phyloP scores from a whole-genome alignment of 2,888 invertebrate genomes.

The Melieria crassipennis region DNA sequence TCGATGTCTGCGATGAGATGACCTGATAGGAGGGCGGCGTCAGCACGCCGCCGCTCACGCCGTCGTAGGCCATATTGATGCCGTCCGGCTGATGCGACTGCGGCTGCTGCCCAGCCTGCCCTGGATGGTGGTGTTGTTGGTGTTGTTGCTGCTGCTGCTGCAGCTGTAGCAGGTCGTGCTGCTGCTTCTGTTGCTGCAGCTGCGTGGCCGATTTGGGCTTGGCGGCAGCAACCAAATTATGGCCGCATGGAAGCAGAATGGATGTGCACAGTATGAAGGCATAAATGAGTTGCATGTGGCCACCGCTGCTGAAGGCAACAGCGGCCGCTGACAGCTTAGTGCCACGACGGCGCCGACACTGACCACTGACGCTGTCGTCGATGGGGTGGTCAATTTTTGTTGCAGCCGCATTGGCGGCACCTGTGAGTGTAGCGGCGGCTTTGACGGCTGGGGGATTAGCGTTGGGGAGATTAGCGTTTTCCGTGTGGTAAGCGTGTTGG shows the following conservation, averaged over 20 bases:
- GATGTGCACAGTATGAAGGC: slow-evolving; percentile 44
- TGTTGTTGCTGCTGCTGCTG: slow-evolving; percentile 33
- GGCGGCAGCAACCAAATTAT: slow-evolving; percentile 50
- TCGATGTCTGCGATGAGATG: slow-evolving; percentile 52
- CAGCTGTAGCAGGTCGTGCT: slow-evolving; percentile 44
- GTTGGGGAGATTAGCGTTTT: neutral
- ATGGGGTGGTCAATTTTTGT: neutral
- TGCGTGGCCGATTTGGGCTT: slow-evolving; percentile 60
- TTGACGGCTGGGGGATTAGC: neutral
- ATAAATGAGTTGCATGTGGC: slow-evolving; percentile 43
- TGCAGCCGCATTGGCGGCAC: neutral
- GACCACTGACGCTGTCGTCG: slow-evolving; percentile 1
- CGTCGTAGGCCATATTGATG: slow-evolving; percentile 40
- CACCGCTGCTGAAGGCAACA: neutral
- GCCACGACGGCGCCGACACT: neutral
- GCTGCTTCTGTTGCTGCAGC: slow-evolving; percentile 45
- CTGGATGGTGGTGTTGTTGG: slow-evolving; percentile 13
- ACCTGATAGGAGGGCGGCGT: slow-evolving; percentile 59
- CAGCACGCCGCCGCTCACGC: slow-evolving; percentile 41
- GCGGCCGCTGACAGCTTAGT: too few species aligned
- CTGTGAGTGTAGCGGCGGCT: neutral
- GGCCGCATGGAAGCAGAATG: slow-evolving; percentile 46
- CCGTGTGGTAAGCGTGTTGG: neutral
- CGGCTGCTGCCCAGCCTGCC: slow-evolving; percentile 10
- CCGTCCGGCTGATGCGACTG: slow-evolving; percentile 36